A percentile compares a stretch with the other conserved stretches of the same genome.
Evolutionary conservation across 2,888 invertebrate genomes (phyloP).

Genomic region (Drosophila buzzatii): DNA sequence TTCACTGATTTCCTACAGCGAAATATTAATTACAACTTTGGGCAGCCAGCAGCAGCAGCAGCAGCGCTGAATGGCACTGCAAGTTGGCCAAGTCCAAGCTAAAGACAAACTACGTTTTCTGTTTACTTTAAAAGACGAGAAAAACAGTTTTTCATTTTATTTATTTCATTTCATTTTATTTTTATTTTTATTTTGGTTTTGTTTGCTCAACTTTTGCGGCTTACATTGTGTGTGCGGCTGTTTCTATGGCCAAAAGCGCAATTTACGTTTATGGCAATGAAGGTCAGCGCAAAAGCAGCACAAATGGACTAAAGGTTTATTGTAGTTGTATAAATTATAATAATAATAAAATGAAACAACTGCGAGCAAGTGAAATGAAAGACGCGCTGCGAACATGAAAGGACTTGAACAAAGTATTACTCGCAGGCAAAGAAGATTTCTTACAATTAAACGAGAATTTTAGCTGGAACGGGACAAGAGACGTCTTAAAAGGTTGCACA

Average conservation of each 20-base stretch:
- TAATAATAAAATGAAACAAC: slow-evolving; percentile 7
- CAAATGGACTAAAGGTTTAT: slow-evolving; percentile 7
- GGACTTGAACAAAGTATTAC: no score
- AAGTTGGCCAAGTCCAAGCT: slow-evolving; percentile 7
- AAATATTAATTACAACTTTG: slow-evolving; percentile 58
- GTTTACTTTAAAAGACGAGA: slow-evolving; percentile 4
- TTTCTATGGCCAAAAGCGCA: neutral
- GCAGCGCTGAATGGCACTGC: slow-evolving; percentile 6
- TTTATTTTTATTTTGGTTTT: neutral
- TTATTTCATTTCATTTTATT: no score
- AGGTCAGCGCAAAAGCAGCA: slow-evolving; percentile 1
- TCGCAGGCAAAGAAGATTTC: neutral
- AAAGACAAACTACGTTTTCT: slow-evolving; percentile 22
- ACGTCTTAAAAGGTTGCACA: neutral
- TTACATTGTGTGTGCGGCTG: neutral
- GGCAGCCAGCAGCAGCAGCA: no score
- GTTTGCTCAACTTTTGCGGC: neutral
- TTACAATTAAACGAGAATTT: neutral
- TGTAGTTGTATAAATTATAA: slow-evolving; percentile 10
- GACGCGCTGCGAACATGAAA: no score
- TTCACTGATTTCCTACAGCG: slow-evolving; percentile 48
- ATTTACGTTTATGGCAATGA: slow-evolving; percentile 5
- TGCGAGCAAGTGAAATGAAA: neutral
- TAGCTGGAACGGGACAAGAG: rapidly evolving
- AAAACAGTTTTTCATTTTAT: neutral